Percentiles rank a stretch among this genome's conserved stretches.
phyloP scores from a whole-genome alignment of 1,140 invertebrate species.

The Lordiphosa mommai region DNA sequence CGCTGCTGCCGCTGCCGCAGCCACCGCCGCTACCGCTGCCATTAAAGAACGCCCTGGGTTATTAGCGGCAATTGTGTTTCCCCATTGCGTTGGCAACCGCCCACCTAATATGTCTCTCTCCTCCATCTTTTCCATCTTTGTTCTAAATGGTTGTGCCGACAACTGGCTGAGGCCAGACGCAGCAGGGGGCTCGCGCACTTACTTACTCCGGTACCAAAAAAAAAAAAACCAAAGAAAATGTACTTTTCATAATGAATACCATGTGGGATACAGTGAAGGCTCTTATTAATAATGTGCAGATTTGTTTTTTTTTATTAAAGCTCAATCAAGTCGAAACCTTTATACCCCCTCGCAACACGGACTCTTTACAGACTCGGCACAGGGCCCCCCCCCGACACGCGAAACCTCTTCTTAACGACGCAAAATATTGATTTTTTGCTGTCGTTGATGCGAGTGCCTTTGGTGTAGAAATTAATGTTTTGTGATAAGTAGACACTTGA shows the following conservation, averaged over 20 bases:
- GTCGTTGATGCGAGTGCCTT: no score
- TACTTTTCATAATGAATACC: neutral
- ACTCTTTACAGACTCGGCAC: no score
- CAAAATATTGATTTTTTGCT: no score
- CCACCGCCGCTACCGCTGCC: slow-evolving; percentile 8
- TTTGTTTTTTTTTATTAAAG: no score
- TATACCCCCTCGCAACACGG: no score
- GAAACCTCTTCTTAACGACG: no score
- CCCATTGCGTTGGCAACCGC: slow-evolving; percentile 46
- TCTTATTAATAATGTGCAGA: no score
- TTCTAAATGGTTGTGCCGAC: slow-evolving; percentile 22
- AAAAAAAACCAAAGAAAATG: slow-evolving; percentile 7
- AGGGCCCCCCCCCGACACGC: no score
- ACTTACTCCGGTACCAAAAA: neutral
- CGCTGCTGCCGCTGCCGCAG: slow-evolving; percentile 12
- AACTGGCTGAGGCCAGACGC: neutral
- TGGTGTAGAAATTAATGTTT: no score
- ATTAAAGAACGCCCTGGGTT: slow-evolving; percentile 58
- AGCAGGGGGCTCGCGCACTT: neutral
- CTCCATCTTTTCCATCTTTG: slow-evolving; percentile 10
- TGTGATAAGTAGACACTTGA: no score
- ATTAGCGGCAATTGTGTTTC: slow-evolving; percentile 72
- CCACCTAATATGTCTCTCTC: slow-evolving; percentile 23
- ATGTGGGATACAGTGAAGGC: no score
- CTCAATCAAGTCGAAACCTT: no score